Evolutionary conservation across 2,113 vertebrate genomes (phyloP), one percentile per base, ranked within the genome.

Genomic region (Scophthalmus maximus): DNA sequence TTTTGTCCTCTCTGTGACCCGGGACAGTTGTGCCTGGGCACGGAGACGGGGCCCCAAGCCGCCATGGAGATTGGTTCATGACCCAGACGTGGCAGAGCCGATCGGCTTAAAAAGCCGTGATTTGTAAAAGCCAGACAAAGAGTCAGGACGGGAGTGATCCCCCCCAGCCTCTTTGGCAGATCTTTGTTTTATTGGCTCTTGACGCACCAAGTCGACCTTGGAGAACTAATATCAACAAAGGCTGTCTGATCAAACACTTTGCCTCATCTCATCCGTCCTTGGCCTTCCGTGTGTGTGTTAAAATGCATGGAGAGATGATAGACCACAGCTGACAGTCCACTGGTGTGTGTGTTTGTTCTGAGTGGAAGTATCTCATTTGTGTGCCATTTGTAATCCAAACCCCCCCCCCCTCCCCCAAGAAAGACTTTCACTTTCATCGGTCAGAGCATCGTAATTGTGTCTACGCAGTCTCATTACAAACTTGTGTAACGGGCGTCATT

Each of bases 41-140:
- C 22, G 5, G 32, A 79, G 55, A 81, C 9, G 40, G 0, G 32
- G 40, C 59, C 76, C 46, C 46, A 42, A 65, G 64, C 76, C 29
- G 58, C 34, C n/a, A 5, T 30, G 51, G 44, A 78, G 79, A 83
- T 83, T 61, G 70, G 82, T 80, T 81, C 70, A 53, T 67, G 87
- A 87, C 73, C 82, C 38, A 11, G 22, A 66, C 76, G 34, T 59
- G 73, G 61, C 68, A 62, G 27, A 67, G 68, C 82, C 70, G 65
- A 81, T 78, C 80, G 64, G 42, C 53, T 74, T 76, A 46, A 84
- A 58, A 74, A 63, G 56, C 56, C 51, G 38, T 49, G 30, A 42
- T 79, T 68, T 5, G 5, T 12, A 47, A 68, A 65, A 55, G 6
- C 42, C n/a, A 26, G 49, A 73, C 66, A 73, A 36, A 58, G 49